These are phyloP conservation scores for Eristalis tenax DNA, from an alignment of 2,888 invertebrate species.

Conservation along the genomic window DNA sequence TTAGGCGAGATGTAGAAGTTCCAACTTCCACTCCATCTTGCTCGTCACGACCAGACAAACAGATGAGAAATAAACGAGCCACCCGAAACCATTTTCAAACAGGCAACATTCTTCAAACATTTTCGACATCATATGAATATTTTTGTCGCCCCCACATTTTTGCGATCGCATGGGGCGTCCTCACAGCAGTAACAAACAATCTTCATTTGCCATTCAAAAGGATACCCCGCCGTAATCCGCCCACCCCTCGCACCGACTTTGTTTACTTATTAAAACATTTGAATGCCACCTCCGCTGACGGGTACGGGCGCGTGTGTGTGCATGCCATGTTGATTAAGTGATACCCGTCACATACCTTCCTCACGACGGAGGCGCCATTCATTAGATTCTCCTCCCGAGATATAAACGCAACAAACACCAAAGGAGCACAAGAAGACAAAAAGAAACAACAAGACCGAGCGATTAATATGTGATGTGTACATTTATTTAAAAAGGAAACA, in stretches of 20 bases:
- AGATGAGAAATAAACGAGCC: neutral
- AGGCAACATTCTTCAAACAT: neutral
- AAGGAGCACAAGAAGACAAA: neutral
- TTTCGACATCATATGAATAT: conserved; percentile 17
- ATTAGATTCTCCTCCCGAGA: neutral
- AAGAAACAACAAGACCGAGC: neutral
- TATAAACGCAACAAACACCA: neutral
- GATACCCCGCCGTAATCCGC: conserved; percentile 12
- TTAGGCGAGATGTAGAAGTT: conserved; percentile 7
- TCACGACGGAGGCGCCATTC: neutral
- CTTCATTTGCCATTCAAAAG: conserved; percentile 10
- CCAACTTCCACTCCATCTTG: neutral
- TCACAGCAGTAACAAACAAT: conserved; percentile 17
- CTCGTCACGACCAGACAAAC: neutral
- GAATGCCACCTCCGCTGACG: conserved; percentile 10
- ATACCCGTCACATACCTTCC: conserved; percentile 4
- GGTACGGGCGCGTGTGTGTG: neutral
- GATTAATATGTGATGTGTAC: conserved; percentile 11
- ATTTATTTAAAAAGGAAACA: conserved; percentile 8
- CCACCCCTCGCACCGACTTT: neutral
- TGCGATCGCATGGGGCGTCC: neutral
- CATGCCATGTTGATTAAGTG: conserved; percentile 27
- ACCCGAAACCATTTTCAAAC: neutral
- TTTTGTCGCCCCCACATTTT: neutral
- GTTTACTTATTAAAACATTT: conserved; percentile 37